These are phyloP conservation scores for Dendroctonus ponderosae DNA, from an alignment of 1,140 invertebrate species.

Conservation along the genomic window DNA sequence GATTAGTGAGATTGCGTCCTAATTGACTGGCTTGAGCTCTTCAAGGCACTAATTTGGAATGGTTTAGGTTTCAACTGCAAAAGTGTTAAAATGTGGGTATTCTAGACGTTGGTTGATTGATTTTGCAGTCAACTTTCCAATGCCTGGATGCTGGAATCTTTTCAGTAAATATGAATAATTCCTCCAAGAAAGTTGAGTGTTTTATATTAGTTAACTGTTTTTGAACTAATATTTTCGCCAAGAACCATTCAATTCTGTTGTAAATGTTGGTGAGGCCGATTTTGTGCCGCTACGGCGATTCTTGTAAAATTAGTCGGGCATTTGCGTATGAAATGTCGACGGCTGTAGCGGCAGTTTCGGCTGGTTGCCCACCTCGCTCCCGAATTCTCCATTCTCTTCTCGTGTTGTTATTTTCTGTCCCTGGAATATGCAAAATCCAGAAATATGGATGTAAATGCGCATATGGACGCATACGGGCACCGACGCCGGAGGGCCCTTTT, in stretches of 20 bases:
- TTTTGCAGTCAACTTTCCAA: too few species aligned
- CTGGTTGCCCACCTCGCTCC: background rate
- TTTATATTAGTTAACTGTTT: background rate
- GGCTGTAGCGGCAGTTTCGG: slow-evolving; percentile 2
- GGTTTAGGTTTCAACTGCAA: too few species aligned
- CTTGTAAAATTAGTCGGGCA: slow-evolving; percentile 10
- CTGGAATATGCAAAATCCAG: slow-evolving; percentile 13
- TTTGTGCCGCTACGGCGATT: too few species aligned
- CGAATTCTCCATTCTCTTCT: background rate
- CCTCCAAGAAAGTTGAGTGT: background rate
- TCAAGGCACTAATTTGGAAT: too few species aligned
- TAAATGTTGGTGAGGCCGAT: background rate
- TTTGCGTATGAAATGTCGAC: slow-evolving; percentile 9
- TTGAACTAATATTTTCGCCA: background rate
- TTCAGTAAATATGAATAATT: too few species aligned
- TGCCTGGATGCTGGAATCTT: too few species aligned
- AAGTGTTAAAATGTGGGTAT: too few species aligned
- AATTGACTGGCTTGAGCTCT: too few species aligned
- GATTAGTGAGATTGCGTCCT: too few species aligned
- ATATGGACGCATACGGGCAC: slow-evolving; percentile 2
- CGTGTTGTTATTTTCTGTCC: slow-evolving; percentile 10
- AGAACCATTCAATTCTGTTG: background rate
- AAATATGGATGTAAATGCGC: slow-evolving; percentile 17
- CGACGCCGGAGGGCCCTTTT: background rate
- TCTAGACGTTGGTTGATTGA: too few species aligned